Conservation (phyloP, 2,113 vertebrate species). For the Scomber colias region DNA sequence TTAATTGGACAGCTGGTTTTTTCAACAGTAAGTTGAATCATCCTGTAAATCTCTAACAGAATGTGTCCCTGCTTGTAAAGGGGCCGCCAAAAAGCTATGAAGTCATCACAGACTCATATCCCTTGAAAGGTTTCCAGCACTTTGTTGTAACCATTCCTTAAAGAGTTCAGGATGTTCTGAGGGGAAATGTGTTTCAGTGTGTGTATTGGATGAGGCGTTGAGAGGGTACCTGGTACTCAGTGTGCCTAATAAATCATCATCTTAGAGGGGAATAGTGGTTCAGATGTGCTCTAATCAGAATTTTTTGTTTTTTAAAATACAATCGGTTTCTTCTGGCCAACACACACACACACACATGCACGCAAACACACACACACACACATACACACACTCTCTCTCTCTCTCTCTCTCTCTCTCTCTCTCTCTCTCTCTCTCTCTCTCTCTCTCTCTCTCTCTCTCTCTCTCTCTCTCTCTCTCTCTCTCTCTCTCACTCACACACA, state of each 20-base stretch:
- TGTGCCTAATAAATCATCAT: constrained; percentile 36
- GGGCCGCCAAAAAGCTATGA: constrained; percentile 29
- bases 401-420: too few relatives aligned
- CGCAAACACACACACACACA: too few relatives aligned
- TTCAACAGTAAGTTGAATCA: constrained; percentile 37
- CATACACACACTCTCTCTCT: too few relatives aligned
- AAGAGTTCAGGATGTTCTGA: constrained; percentile 57
- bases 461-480: too few relatives aligned
- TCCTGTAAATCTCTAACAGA: constrained; percentile 34
- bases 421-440: too few relatives aligned
- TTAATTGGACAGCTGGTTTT: constrained; percentile 26
- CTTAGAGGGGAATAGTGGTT: constrained; percentile 11
- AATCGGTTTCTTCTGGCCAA: not conserved
- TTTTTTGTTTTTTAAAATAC: not conserved
- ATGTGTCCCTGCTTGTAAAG: constrained; percentile 28
- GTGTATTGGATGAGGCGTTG: constrained; percentile 10
- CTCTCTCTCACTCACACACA: too few relatives aligned
- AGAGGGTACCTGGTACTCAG: constrained; percentile 15
- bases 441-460: too few relatives aligned
- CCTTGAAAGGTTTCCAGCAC: constrained; percentile 49
- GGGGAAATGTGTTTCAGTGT: constrained; percentile 22
- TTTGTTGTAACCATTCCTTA: constrained; percentile 55
- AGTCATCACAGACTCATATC: constrained; percentile 33
- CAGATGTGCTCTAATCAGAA: not conserved
- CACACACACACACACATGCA: too few relatives aligned